A percentile compares a stretch with the other conserved stretches of the same genome.
These are phyloP conservation scores for Orthonevra nobilis DNA, from an alignment of 2,888 invertebrate species.

Conservation along the genomic window DNA sequence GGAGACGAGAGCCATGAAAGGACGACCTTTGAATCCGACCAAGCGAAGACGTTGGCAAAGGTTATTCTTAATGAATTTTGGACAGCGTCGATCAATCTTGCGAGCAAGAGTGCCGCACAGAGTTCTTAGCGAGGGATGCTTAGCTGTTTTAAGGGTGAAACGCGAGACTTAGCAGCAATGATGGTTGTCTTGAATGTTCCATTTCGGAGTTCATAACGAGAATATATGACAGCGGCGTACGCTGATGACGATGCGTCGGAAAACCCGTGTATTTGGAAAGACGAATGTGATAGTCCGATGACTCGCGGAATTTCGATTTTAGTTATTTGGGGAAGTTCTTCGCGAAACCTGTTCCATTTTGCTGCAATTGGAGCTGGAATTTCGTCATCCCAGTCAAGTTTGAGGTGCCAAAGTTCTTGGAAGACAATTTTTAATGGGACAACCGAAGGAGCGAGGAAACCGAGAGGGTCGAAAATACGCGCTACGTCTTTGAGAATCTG, in stretches of 20 bases:
- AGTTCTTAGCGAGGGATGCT: conserved; percentile 44
- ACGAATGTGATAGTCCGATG: background rate
- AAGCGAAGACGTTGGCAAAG: no score
- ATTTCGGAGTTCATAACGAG: no score
- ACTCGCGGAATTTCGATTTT: conserved; percentile 22
- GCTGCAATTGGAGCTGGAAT: conserved; percentile 25
- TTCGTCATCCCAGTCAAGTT: conserved; percentile 51
- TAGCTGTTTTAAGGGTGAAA: conserved; percentile 23
- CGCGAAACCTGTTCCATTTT: conserved; percentile 19
- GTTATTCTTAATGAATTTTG: conserved; percentile 19
- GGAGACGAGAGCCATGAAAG: no score
- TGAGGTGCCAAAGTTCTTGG: conserved; percentile 55
- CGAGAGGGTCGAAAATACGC: conserved; percentile 57
- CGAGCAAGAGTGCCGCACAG: conserved; percentile 31
- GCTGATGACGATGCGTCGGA: no score
- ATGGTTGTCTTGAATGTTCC: background rate
- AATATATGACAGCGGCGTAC: no score
- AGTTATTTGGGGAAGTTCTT: conserved; percentile 11
- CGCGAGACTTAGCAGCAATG: conserved; percentile 17
- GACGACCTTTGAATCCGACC: no score
- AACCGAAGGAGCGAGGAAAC: conserved; percentile 54
- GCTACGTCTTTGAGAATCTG: conserved; percentile 8
- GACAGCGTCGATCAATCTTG: conserved; percentile 23
- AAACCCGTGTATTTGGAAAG: conserved; percentile 32
- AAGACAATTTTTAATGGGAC: conserved; percentile 58